Evolutionary conservation across 2,888 invertebrate species (phyloP).

Genomic region (Macaria liturata): DNA sequence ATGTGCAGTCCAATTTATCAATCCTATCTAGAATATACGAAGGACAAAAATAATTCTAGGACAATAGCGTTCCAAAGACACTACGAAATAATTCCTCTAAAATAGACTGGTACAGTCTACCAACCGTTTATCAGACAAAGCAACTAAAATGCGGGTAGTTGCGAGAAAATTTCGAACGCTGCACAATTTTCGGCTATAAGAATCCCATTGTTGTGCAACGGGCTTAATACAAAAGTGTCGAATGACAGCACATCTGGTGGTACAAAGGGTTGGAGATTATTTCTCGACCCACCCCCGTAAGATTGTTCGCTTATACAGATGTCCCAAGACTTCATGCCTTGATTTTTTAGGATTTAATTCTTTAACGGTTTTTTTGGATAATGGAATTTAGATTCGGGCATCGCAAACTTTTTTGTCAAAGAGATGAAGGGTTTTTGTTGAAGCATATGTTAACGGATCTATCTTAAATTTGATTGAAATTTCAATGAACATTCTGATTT

Average conservation of each 20-base stretch:
- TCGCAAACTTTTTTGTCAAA: too few species aligned
- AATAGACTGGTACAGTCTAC: slow-evolving; percentile 15
- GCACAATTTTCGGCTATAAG: slow-evolving; percentile 81
- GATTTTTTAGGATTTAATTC: slow-evolving; percentile 44
- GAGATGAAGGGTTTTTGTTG: too few species aligned
- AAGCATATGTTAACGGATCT: too few species aligned
- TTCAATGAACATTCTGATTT: too few species aligned
- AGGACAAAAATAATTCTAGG: neutral
- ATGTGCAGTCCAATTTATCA: too few species aligned
- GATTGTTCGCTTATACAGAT: slow-evolving; percentile 80
- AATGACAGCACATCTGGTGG: slow-evolving; percentile 82
- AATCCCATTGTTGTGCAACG: slow-evolving; percentile 82
- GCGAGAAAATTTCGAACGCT: slow-evolving; percentile 68
- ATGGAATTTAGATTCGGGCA: slow-evolving; percentile 19
- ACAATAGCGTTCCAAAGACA: slow-evolving; percentile 1
- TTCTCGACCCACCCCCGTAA: slow-evolving; percentile 81
- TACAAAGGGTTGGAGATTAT: slow-evolving; percentile 83
- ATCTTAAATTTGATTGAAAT: too few species aligned
- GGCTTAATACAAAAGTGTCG: slow-evolving; percentile 83
- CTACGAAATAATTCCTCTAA: slow-evolving; percentile 7
- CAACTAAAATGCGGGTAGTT: slow-evolving; percentile 73
- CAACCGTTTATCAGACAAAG: slow-evolving; percentile 53
- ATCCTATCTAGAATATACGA: too few species aligned
- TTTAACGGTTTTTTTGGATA: slow-evolving; percentile 49
- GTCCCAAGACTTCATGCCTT: slow-evolving; percentile 52